Evolutionary conservation across 2,797 vertebrate genomes (phyloP), one percentile per base, ranked within the genome.

Genomic region (Gastrophryne carolinensis): DNA sequence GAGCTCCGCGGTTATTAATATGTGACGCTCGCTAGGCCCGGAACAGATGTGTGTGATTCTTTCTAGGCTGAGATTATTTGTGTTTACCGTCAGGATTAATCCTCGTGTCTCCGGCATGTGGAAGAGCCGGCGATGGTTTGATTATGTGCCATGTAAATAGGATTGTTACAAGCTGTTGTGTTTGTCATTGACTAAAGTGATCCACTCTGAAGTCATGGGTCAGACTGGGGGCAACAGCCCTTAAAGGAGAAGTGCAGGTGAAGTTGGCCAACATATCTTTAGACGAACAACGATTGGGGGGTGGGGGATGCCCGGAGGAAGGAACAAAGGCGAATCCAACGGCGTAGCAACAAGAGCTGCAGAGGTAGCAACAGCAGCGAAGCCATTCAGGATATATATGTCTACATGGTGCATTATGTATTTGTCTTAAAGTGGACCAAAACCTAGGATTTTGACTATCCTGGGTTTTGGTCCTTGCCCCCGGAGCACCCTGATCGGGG

Each of bases 61-160:
- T 44, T n/a, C 39, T n/a, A 6, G 5, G 15, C 15, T 26, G 62
- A 27, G 29, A 49, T 53, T 67, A 26, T 32, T 54, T 54, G 24
- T 67, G 64, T 67, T 37, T 67, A 67, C 47, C 24, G 24, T 35
- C 39, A 5, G 39, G 39, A 44, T 44, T 44, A 44, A 44, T 44
- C 15, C 39, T 44, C 39, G 39, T 7, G 39, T n/a, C 39, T 44
- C 39, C 39, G 39, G n/a, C 23, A 12, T 10, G 8, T 41, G 49
- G 49, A 53, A 53, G 10, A 53, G 8, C 24, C 1, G 2, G 50
- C 50, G 13, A 6, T 5, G 12, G 1, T 13, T 27, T 54, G 24
- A 54, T 54, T 27, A 29, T 29, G 1, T 13, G 15, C 24, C 17
- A 8, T 54, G 52, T 26, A 54, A 29, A 54, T 44, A n/a, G 39